These are phyloP conservation scores for Galago senegalensis DNA, from an alignment of 2,797 vertebrate species.

Conservation along the genomic window DNA sequence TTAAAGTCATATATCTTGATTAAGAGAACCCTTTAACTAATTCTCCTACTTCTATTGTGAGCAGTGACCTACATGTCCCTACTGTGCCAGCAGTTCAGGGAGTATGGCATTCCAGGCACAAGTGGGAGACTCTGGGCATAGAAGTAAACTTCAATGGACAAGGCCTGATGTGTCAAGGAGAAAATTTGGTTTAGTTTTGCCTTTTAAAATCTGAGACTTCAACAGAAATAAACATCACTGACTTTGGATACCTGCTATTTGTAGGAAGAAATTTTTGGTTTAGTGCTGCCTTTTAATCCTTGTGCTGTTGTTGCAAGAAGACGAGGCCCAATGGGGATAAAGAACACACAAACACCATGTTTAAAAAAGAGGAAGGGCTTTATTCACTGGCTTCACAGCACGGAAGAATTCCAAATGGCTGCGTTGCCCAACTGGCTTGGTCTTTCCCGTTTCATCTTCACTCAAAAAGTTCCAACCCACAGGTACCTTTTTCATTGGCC, in stretches of 20 bases:
- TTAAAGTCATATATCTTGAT: background rate
- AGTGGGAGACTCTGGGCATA: background rate
- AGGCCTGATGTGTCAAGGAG: background rate
- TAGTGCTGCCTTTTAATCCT: constrained; percentile 9
- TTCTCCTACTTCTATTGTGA: background rate
- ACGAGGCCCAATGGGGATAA: no score
- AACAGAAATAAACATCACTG: constrained; percentile 57
- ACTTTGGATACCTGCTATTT: background rate
- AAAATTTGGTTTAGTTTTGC: background rate
- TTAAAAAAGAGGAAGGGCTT: no score
- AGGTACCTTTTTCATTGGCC: no score
- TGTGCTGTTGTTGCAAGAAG: no score
- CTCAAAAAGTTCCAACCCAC: no score
- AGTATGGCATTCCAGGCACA: background rate
- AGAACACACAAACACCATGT: no score
- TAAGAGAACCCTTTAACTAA: background rate
- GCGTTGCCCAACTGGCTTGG: no score
- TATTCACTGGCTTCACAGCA: no score
- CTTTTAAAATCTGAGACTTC: constrained; percentile 46
- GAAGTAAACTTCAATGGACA: background rate
- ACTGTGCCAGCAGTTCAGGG: no score
- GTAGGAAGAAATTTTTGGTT: background rate
- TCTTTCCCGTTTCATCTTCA: no score
- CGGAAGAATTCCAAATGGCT: no score
- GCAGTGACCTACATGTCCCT: background rate